These are phyloP conservation scores for Chromis chromis DNA, from an alignment of 2,797 vertebrate species.

Conservation along the genomic window DNA sequence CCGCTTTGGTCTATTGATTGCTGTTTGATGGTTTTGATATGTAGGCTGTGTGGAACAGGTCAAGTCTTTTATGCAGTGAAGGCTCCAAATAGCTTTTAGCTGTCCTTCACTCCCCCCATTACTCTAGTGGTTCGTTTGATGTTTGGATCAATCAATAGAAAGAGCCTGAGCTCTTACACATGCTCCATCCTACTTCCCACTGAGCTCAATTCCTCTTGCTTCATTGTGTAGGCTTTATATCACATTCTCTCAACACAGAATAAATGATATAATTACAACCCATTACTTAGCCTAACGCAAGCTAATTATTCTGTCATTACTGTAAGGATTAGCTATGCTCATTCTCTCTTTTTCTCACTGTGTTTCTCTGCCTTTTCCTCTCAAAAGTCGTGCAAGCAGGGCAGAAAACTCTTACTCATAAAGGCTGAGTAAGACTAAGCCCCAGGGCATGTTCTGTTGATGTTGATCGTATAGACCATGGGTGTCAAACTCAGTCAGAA, in stretches of 20 bases:
- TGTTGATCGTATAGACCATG: constrained; percentile 75
- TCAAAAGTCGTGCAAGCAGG: constrained; percentile 67
- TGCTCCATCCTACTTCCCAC: constrained; percentile 80
- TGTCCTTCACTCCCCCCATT: constrained; percentile 82
- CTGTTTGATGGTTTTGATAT: constrained; percentile 86
- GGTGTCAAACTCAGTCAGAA: constrained; percentile 76
- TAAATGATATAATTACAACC: constrained; percentile 82
- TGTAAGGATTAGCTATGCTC: constrained; percentile 82
- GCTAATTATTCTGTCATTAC: constrained; percentile 85
- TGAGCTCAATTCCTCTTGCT: constrained; percentile 76
- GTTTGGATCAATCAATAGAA: constrained; percentile 85
- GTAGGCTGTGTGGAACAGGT: constrained; percentile 85
- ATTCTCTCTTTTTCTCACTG: constrained; percentile 69
- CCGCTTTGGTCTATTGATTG: constrained; percentile 86
- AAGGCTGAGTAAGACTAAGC: constrained; percentile 78
- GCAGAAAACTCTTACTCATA: constrained; percentile 73
- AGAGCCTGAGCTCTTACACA: constrained; percentile 80
- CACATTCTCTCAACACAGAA: constrained; percentile 78
- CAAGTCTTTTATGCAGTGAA: constrained; percentile 85
- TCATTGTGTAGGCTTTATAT: constrained; percentile 77
- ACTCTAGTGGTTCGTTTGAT: constrained; percentile 83
- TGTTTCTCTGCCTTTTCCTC: constrained; percentile 65
- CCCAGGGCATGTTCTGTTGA: constrained; percentile 72
- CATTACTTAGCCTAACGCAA: constrained; percentile 82
- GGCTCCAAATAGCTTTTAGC: constrained; percentile 86